Evolutionary conservation across 2,113 vertebrate genomes (phyloP).

Genomic region (Festucalex cinctus): DNA sequence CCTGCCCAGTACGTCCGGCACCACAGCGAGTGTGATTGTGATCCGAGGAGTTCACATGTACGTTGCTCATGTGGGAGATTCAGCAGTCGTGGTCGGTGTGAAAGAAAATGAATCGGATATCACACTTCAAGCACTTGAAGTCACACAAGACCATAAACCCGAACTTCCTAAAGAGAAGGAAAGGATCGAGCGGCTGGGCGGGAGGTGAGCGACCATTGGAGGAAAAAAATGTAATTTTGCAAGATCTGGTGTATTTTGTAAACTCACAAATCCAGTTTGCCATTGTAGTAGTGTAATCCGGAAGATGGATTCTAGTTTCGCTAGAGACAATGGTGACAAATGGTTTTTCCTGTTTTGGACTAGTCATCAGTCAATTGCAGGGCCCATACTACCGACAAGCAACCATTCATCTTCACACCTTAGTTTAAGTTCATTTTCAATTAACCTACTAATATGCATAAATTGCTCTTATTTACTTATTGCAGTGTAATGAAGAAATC

Average conservation of each 20-base stretch:
- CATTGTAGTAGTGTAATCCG: background rate
- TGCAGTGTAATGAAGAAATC: conserved; percentile 97
- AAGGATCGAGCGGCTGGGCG: conserved; percentile 93
- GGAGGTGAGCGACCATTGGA: conserved; percentile 80
- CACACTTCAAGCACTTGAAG: conserved; percentile 86
- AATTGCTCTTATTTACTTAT: conserved; percentile 8
- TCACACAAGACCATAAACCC: conserved; percentile 97
- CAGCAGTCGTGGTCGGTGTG: conserved; percentile 91
- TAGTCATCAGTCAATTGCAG: too few species aligned
- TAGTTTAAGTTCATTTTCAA: too few species aligned
- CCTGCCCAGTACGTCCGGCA: conserved; percentile 94
- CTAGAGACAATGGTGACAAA: too few species aligned
- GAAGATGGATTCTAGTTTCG: background rate
- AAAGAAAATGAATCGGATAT: conserved; percentile 85
- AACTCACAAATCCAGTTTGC: background rate
- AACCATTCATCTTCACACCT: too few species aligned
- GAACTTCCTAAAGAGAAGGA: conserved; percentile 94
- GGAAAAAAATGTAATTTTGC: background rate
- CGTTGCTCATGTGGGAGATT: conserved; percentile 95
- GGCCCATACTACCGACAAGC: too few species aligned
- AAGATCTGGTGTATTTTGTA: background rate
- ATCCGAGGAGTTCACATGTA: conserved; percentile 92
- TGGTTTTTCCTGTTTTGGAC: background rate
- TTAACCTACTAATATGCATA: background rate
- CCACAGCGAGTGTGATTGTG: conserved; percentile 93